Evolutionary conservation across 2,888 invertebrate species (phyloP).

Genomic region (Drosophila greeni): DNA sequence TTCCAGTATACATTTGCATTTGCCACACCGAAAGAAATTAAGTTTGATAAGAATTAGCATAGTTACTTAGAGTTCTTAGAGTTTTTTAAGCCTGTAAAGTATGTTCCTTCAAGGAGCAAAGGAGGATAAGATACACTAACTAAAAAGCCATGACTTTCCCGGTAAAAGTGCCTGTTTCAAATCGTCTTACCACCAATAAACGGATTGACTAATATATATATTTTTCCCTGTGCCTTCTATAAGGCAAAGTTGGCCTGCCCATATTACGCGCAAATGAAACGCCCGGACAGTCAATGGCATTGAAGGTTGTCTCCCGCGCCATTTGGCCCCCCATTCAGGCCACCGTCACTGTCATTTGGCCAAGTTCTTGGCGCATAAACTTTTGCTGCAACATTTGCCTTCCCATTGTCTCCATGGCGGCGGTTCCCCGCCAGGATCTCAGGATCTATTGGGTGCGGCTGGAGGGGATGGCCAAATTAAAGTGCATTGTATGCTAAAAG

Average conservation of each 20-base stretch:
- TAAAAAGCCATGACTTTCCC: no score
- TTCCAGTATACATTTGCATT: constrained; percentile 30
- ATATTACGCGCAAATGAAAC: constrained; percentile 52
- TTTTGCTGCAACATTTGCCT: constrained; percentile 73
- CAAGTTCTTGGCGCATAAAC: constrained; percentile 69
- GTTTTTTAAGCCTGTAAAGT: no score
- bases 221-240: constrained; percentile 42
- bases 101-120: neutral
- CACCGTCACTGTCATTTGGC: constrained; percentile 61
- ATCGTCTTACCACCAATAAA: neutral
- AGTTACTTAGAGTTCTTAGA: neutral
- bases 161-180: neutral
- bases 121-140: neutral
- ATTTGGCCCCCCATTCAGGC: constrained; percentile 36
- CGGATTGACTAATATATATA: constrained; percentile 28
- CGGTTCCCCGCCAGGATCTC: constrained; percentile 30
- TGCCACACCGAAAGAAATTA: constrained; percentile 4
- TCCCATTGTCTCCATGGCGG: constrained; percentile 63
- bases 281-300: constrained; percentile 33
- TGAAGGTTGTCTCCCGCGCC: constrained; percentile 28
- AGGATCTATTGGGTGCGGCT: constrained; percentile 3
- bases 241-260: constrained; percentile 44
- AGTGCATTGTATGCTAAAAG: constrained; percentile 71
- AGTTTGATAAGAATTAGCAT: neutral
- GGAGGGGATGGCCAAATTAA: constrained; percentile 57